Percentiles rank a stretch among this genome's conserved stretches.
Evolutionary conservation across 1,140 invertebrate genomes (phyloP).

Genomic region (Drosophila tani): DNA sequence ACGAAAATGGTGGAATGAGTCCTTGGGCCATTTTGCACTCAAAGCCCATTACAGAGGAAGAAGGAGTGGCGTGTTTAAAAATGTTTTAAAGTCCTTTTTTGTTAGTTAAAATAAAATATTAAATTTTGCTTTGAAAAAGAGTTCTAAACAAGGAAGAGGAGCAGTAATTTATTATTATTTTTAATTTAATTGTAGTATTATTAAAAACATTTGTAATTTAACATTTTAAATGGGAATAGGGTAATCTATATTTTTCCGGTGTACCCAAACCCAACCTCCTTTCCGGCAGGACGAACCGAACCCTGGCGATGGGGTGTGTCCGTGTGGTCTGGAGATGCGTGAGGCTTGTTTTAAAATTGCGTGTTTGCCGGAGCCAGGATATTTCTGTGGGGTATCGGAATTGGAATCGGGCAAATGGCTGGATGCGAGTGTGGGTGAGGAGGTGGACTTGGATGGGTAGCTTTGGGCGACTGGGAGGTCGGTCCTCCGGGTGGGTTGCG

Average conservation of each 20-base stretch:
- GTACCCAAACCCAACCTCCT: not conserved
- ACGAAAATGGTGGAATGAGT: slow-evolving; percentile 35
- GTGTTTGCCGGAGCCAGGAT: slow-evolving; percentile 46
- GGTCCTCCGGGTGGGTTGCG: slow-evolving; percentile 50
- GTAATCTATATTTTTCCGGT: not conserved
- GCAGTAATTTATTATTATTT: no score
- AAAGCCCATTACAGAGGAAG: slow-evolving; percentile 16
- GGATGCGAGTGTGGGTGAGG: not conserved
- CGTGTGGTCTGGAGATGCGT: slow-evolving; percentile 61
- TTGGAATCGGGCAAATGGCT: slow-evolving; percentile 24
- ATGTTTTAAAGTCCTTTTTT: no score
- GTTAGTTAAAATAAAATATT: no score
- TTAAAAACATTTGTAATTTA: no score
- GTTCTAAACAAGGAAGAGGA: not conserved
- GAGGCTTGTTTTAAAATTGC: slow-evolving; percentile 81
- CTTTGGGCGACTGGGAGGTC: slow-evolving; percentile 5
- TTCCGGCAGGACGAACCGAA: slow-evolving; percentile 7
- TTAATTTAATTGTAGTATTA: not conserved
- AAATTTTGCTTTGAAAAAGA: not conserved
- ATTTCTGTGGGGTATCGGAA: slow-evolving; percentile 23
- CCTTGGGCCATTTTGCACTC: slow-evolving; percentile 68
- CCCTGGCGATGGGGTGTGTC: slow-evolving; percentile 42
- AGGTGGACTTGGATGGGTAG: not conserved
- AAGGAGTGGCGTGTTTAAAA: not conserved
- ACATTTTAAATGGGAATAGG: not conserved